Percentiles rank a stretch among this genome's conserved stretches.
Conservation (phyloP, 2,888 invertebrate species). For the Melikaiella ostensackeni region DNA sequence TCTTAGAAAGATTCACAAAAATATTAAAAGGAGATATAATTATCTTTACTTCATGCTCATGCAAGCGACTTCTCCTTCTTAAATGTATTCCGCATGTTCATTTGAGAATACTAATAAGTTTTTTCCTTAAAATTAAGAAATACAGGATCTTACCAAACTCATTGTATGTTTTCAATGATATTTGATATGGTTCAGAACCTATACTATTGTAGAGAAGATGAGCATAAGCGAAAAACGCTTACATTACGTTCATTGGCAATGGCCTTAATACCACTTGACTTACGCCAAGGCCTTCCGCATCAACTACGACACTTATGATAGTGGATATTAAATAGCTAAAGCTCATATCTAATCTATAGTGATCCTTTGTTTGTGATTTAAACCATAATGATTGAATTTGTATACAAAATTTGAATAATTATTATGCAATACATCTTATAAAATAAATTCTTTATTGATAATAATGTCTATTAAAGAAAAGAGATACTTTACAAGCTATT, state of each 20-base stretch:
- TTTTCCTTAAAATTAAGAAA: not conserved
- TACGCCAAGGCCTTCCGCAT: conserved; percentile 43
- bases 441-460: too few species aligned
- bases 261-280: conserved; percentile 56
- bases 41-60: not conserved
- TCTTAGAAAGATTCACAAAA: not conserved
- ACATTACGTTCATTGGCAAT: conserved; percentile 48
- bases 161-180: not conserved
- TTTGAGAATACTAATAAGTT: not conserved
- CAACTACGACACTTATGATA: conserved; percentile 21
- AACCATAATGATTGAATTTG: not conserved
- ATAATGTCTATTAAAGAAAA: too few species aligned
- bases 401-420: not conserved
- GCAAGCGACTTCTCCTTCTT: too few species aligned
- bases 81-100: not conserved
- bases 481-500: not conserved
- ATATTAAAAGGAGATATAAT: not conserved
- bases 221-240: conserved; percentile 6
- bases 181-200: not conserved
- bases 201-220: not conserved
- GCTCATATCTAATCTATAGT: conserved; percentile 26
- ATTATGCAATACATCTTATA: too few species aligned
- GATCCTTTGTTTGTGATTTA: conserved; percentile 4
- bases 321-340: conserved; percentile 7
- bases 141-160: not conserved